Percentiles rank a stretch among this genome's conserved stretches.
phyloP scores from a whole-genome alignment of 1,140 invertebrate species.

The Zaprionus inermis region DNA sequence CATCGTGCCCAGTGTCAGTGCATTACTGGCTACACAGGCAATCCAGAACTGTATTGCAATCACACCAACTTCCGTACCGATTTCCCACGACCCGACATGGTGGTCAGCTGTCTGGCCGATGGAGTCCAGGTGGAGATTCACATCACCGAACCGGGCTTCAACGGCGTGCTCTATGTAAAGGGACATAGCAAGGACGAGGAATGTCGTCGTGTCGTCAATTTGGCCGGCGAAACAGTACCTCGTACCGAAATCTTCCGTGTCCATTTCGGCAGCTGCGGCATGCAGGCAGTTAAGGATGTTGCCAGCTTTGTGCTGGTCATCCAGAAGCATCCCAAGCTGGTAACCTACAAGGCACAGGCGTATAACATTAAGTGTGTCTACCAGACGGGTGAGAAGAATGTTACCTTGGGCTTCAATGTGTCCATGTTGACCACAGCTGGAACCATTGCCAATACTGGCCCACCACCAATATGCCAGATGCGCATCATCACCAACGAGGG shows the following conservation, averaged over 20 bases:
- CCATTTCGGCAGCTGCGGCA: slow-evolving; percentile 94
- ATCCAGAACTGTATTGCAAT: slow-evolving; percentile 91
- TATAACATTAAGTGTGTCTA: slow-evolving; percentile 98
- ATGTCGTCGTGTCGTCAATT: slow-evolving; percentile 91
- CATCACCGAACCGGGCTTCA: slow-evolving; percentile 91
- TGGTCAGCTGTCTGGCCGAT: slow-evolving; percentile 95
- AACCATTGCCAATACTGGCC: slow-evolving; percentile 97
- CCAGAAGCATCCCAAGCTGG: slow-evolving; percentile 97
- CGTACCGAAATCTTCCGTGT: slow-evolving; percentile 94
- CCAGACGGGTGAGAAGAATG: slow-evolving; percentile 96
- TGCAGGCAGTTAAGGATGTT: slow-evolving; percentile 95
- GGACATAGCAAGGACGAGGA: slow-evolving; percentile 96
- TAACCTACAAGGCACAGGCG: slow-evolving; percentile 97
- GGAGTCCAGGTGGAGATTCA: slow-evolving; percentile 95
- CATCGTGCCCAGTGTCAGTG: slow-evolving; percentile 93
- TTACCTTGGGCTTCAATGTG: slow-evolving; percentile 96
- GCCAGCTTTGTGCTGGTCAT: slow-evolving; percentile 96
- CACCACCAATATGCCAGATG: slow-evolving; percentile 96
- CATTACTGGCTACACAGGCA: slow-evolving; percentile 91
- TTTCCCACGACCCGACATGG: slow-evolving; percentile 93
- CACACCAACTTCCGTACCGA: slow-evolving; percentile 88
- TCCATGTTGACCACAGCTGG: slow-evolving; percentile 97
- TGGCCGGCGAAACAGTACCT: slow-evolving; percentile 88
- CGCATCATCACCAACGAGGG: slow-evolving; percentile 94
- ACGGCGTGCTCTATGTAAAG: slow-evolving; percentile 96